Evolutionary conservation across 2,113 vertebrate genomes (phyloP), one percentile per base, ranked within the genome.

Genomic region (Ovis canadensis): DNA sequence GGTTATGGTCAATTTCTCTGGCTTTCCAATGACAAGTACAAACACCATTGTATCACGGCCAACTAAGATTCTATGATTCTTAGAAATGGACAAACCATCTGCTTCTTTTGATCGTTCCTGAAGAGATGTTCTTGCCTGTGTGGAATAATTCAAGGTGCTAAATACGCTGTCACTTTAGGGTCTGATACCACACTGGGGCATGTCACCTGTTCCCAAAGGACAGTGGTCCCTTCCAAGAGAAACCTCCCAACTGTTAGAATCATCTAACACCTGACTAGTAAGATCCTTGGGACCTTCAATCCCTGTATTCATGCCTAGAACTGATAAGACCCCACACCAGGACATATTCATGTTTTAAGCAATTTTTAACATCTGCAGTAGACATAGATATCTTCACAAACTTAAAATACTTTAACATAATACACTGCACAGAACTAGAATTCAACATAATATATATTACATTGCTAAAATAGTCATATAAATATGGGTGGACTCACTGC

Each of bases 401-500:
- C 96, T 98, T 98, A 95, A 99, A 99, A 99, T 98, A 99, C 94
- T 98, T 98, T 99, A 97, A 97, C 97, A 52, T 86, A 94, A 93
- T 86, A 96, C 71, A 87, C 29, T 27, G 82, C 82, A 92, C 9
- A 96, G 33, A 97, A 96, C 90, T 57, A 82, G 81, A 97, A 92
- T 74, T 90, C 95, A 94, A 99, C 98, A 98, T 54, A 97, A 99
- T 98, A 98, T 98, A 98, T 98, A 98, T 98, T 98, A 96, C 84
- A 98, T 87, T 98, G 98, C 98, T 98, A 99, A 98, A 98, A 98
- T 94, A 97, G 97, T 98, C 96, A 98, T 98, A 99, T 99, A 99
- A 99, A 99, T 99, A 98, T 97, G 96, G 91, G 97, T 95, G 94
- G 96, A 96, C 93, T 97, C 97, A 98, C 81, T 92, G 95, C 95